Evolutionary conservation across 2,888 invertebrate genomes (phyloP).

Genomic region (Macropis europaea): DNA sequence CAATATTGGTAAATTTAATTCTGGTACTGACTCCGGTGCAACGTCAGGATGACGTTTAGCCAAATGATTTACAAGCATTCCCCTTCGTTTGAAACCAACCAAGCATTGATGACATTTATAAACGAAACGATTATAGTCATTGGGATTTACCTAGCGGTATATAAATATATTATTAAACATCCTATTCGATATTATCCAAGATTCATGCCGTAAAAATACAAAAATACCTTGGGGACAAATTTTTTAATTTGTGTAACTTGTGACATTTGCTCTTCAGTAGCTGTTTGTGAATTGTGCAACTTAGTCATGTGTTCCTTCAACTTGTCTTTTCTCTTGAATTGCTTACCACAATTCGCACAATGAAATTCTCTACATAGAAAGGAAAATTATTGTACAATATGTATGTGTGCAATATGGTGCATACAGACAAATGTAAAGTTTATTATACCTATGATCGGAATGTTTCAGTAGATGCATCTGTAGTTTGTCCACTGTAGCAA

Average conservation of each 20-base stretch:
- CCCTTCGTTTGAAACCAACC: constrained; percentile 90
- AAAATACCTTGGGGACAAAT: constrained; percentile 82
- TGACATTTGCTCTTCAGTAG: constrained; percentile 66
- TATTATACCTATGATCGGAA: constrained; percentile 78
- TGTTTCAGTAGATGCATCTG: constrained; percentile 85
- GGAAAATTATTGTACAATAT: background rate
- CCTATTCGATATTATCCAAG: background rate
- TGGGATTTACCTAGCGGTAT: constrained; percentile 79
- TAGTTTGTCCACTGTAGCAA: constrained; percentile 87
- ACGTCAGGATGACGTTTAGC: constrained; percentile 88
- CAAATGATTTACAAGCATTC: constrained; percentile 92
- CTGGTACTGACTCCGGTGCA: constrained; percentile 85
- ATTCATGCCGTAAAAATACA: background rate
- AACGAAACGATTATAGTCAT: constrained; percentile 87
- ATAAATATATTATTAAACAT: constrained; percentile 7
- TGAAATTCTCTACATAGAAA: constrained; percentile 84
- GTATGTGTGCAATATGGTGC: no score
- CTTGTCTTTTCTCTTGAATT: constrained; percentile 89
- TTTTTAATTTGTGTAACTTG: constrained; percentile 79
- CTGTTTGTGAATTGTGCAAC: constrained; percentile 83
- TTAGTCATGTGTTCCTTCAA: constrained; percentile 87
- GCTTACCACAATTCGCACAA: constrained; percentile 88
- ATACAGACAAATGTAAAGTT: background rate
- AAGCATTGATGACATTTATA: constrained; percentile 89
- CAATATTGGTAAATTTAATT: constrained; percentile 89